Base-by-base conservation (phyloP, 2,888 invertebrate species). In the Morpho deidamia region DNA sequence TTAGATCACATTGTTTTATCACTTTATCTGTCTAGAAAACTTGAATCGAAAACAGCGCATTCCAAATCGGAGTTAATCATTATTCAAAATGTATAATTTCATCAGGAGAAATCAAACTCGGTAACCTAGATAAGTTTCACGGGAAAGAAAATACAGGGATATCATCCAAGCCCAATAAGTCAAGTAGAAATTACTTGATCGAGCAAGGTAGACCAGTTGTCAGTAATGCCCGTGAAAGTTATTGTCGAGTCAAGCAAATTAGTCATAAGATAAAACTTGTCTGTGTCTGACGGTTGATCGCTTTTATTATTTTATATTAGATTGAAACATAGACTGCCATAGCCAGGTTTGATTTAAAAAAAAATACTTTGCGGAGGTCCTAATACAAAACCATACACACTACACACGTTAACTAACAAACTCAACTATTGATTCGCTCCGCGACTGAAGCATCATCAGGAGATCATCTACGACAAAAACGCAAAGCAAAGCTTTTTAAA, bases 121-220 rank as follows among this genome's bases (percentile, higher is more conserved):
- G 71, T 81, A 79, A 74, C 86, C 83, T 75, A 87, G 80, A 74
- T 82, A 71, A 70, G 66, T 74, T 78, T 79, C 70, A 68, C 79
- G 78, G 84, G 86, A 84, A 86, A 86, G 83, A 87, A 88, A 81
- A 71, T 69, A 71, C 69, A 69, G 76, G 79, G 77, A 78, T 69
- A 49, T 42, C 49, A 49, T 49, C 49, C 66, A 63, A 63, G 58
- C 76, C 74, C 73, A 76, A 78, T 75, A 66, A 69, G 68, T 62
- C 59, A 67, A 67, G 71, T 85, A 80, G 86, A 87, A 86, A 86
- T 81, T 81, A 78, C 79, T 71, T 58, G 78, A 55, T 58, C 49
- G 52, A 68, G 72, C 81, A 82, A 83, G 84, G 81, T 78, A 73
- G 82, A 72, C 83, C 66, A 75, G 77, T 76, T 71, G 69, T 69